Base-by-base conservation (phyloP, 2,888 invertebrate genomes). In the Conistra vaccinii region DNA sequence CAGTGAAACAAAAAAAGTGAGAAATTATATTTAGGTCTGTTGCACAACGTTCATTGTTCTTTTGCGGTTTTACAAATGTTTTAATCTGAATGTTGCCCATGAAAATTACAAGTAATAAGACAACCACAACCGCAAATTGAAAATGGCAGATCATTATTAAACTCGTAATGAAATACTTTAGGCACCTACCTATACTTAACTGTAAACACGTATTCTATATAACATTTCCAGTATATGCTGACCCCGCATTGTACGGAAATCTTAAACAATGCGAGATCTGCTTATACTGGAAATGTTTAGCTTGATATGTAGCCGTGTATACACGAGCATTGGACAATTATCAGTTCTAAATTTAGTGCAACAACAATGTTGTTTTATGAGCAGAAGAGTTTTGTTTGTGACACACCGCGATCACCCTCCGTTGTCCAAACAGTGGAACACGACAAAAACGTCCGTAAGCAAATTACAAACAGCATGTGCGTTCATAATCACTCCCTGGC, bases 401-500 rank as follows among this genome's bases (percentile, higher is more conserved):
- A 51, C 58, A 55, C 26, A 35, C 32, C 12, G 53, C 42, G 42
- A 48, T 48, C n/a, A 35, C 23, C 57, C 51, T 68, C 68, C 23
- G 63, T 48, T 58, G 51, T 62, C 62, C 57, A 63, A 29, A 57
- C 45, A 48, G 3, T n/a, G n/a, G 55, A 39, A 78, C 32, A 20
- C 20, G 72, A 39, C 20, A 65, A 85, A 84, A 85, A 69, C 66
- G 48, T 39, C 53, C n/a, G 57, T 68, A 72, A 76, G 23, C 76
- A 70, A 73, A 76, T 70, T 48, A 76, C 42, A 51, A 20, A 35
- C 39, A 35, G 48, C 53, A 57, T 63, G 61, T 69, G 60, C 85
- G 83, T 70, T 76, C 75, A 61, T 76, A 85, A 84, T 82, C 71
- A 58, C 78, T 70, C 66, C 53, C 26, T 20, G 69, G 67, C 69